phyloP scores from a whole-genome alignment of 1,140 invertebrate species.

The Drosophila tani region DNA sequence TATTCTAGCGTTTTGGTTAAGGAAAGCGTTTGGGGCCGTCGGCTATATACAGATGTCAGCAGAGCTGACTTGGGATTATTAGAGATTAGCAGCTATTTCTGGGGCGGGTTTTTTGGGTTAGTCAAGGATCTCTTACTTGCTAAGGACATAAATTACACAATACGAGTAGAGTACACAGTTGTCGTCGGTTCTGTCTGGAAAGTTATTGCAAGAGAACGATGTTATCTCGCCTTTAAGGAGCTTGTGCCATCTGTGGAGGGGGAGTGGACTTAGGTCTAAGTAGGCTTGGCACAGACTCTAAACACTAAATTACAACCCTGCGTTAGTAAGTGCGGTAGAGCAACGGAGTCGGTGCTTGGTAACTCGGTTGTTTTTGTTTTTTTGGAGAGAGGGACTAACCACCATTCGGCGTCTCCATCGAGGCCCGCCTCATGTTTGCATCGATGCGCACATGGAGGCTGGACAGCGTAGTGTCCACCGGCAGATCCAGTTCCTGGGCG shows the following conservation, averaged over 20 bases:
- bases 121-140: constrained; percentile 45
- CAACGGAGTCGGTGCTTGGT: constrained; percentile 44
- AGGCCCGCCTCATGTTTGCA: constrained; percentile 76
- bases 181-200: constrained; percentile 1
- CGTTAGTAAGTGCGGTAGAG: constrained; percentile 53
- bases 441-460: constrained; percentile 82
- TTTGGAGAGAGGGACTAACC: constrained; percentile 70
- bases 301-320: constrained; percentile 54
- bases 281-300: constrained; percentile 55
- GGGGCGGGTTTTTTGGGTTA: constrained; percentile 16
- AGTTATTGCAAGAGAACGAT: not conserved
- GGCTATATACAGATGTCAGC: constrained; percentile 56
- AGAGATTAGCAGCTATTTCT: constrained; percentile 15
- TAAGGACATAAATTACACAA: constrained; percentile 58
- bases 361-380: constrained; percentile 18
- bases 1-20: constrained; percentile 75
- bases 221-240: constrained; percentile 4
- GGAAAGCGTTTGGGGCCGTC: constrained; percentile 64
- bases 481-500: constrained; percentile 77
- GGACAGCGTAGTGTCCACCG: constrained; percentile 79
- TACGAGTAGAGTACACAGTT: constrained; percentile 26
- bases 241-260: constrained; percentile 19
- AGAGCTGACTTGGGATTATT: constrained; percentile 28
- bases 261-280: constrained; percentile 37
- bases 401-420: constrained; percentile 82